Evolutionary conservation across 2,888 invertebrate species (phyloP).

Genomic region (Drosophila kuntzei): DNA sequence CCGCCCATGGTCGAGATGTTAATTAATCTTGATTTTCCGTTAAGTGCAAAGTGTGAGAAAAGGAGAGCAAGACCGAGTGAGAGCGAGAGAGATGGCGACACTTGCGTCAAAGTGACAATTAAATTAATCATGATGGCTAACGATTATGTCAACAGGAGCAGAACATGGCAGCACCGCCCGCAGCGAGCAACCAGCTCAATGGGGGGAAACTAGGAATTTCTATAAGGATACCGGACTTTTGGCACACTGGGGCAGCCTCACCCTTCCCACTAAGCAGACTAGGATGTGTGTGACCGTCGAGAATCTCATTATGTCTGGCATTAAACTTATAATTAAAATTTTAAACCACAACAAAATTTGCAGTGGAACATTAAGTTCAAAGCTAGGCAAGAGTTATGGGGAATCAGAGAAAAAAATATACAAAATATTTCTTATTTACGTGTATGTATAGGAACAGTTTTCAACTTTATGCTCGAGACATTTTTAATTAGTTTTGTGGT

Average conservation of each 20-base stretch:
- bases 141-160: slow-evolving; percentile 80
- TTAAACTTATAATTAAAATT: slow-evolving; percentile 79
- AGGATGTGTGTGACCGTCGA: slow-evolving; percentile 9
- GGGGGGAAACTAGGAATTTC: slow-evolving; percentile 6
- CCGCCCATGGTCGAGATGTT: slow-evolving; percentile 75
- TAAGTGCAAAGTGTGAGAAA: slow-evolving; percentile 12
- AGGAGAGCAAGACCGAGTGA: slow-evolving; percentile 6
- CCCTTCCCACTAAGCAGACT: not conserved
- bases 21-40: slow-evolving; percentile 78
- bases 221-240: slow-evolving; percentile 1
- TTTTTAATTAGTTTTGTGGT: slow-evolving; percentile 80
- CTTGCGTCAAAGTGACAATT: slow-evolving; percentile 83
- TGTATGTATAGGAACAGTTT: not conserved
- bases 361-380: slow-evolving; percentile 5
- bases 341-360: slow-evolving; percentile 69
- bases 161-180: slow-evolving; percentile 40
- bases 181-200: slow-evolving; percentile 25
- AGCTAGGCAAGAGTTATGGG: slow-evolving; percentile 12
- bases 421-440: not conserved
- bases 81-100: slow-evolving; percentile 14
- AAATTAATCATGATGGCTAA: slow-evolving; percentile 82
- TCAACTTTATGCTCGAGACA: slow-evolving; percentile 48
- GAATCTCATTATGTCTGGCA: slow-evolving; percentile 73
- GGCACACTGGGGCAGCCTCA: slow-evolving; percentile 1
- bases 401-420: slow-evolving; percentile 16